Conservation (phyloP, 2,888 invertebrate species). For the Drosophila macrospina region DNA sequence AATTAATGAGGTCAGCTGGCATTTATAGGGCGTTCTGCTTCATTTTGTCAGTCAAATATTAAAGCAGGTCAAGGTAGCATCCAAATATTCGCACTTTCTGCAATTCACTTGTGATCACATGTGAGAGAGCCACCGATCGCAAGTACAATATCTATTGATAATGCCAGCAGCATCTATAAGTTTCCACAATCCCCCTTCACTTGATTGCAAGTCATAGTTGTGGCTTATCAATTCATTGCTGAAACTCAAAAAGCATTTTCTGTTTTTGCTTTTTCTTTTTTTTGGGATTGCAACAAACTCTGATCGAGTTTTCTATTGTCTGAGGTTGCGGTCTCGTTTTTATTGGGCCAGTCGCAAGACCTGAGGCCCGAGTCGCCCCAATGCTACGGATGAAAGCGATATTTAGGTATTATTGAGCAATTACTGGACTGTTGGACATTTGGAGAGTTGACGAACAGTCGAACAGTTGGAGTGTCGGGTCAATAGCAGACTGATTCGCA, state of each 20-base stretch:
- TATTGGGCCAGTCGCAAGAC: constrained; percentile 39
- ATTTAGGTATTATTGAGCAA: constrained; percentile 52
- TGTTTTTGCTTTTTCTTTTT: constrained; percentile 20
- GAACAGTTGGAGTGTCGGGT: constrained; percentile 29
- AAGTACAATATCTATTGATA: constrained; percentile 24
- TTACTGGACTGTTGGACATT: constrained; percentile 34
- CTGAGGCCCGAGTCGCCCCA: constrained; percentile 24
- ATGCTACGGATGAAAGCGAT: constrained; percentile 47
- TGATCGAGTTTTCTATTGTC: constrained; percentile 30
- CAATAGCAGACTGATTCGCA: constrained; percentile 63
- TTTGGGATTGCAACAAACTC: constrained; percentile 32
- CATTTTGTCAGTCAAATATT: background rate
- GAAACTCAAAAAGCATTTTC: constrained; percentile 30
- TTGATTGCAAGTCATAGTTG: constrained; percentile 55
- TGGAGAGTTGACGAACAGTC: too few relatives aligned
- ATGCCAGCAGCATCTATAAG: constrained; percentile 19
- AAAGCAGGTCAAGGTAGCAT: constrained; percentile 55
- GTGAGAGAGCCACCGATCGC: background rate
- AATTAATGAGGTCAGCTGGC: constrained; percentile 32
- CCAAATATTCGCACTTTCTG: constrained; percentile 39
- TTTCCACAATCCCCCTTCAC: constrained; percentile 12
- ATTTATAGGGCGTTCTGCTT: constrained; percentile 47
- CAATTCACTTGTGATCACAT: constrained; percentile 50
- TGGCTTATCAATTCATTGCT: constrained; percentile 38
- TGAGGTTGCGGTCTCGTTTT: constrained; percentile 43